Evolutionary conservation across 2,888 invertebrate species (phyloP), one percentile per base, ranked within the genome.

Genomic region (Chloromyia formosa): DNA sequence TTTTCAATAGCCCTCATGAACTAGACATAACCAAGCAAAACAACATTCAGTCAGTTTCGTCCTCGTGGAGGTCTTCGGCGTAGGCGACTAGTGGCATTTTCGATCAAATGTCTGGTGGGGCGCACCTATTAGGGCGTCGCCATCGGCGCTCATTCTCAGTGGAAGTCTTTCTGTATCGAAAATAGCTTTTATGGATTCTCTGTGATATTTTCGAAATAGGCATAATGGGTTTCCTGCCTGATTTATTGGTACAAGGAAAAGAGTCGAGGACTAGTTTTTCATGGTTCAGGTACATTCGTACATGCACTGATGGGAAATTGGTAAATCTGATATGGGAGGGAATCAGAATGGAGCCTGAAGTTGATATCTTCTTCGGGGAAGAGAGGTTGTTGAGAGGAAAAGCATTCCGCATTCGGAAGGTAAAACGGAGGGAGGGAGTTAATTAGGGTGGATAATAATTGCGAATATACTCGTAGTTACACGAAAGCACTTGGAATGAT

Each of bases 171-270:
- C 54, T 54, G 58, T 45, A 53, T 64, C 54, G 40, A 74, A 74
- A 73, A 71, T 64, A 73, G 73, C 73, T 75, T 72, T 66, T 71
- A 58, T 22, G 73, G 62, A 71, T 71, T 73, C 56, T 42, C 72
- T 23, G 62, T 73, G 72, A 66, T 64, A 71, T 73, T 58, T 72
- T 58, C 68, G 27, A 53, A 56, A 56, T 16, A 56, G 56, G 16
- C 74, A 61, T 74, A 74, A 74, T 74, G 69, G 74, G 68, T 49
- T 58, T 64, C 69, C 49, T 68, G 53, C 23, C 61, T 69, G 74
- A 74, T 74, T 68, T 74, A 74, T 74, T 40, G 74, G 66, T 74
- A 66, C 42, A 18, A 49, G 14, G 49, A n/a, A 49, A 49, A 1
- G 49, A 49, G 49, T 49, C 14, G 16, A 1, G 10, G 49, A 49